Percentiles rank a stretch among this genome's conserved stretches.
phyloP scores from a whole-genome alignment of 2,797 vertebrate genomes.

The Sebastes wilsoni region DNA sequence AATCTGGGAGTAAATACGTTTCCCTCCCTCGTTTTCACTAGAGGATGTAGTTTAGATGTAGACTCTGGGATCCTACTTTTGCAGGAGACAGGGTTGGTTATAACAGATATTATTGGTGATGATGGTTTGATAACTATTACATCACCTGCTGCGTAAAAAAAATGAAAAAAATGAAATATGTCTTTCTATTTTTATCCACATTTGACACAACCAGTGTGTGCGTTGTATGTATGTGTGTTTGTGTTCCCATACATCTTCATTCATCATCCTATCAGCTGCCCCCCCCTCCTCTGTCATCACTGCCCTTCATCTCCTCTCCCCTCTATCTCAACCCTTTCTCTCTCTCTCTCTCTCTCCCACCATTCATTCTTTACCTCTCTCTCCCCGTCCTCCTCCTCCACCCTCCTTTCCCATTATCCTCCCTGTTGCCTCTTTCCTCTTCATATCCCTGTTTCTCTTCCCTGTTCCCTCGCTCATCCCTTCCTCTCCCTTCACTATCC shows the following conservation, averaged over 20 bases:
- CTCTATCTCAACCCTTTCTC: not conserved
- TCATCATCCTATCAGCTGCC: constrained; percentile 41
- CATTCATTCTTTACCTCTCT: not conserved
- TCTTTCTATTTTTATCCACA: not conserved
- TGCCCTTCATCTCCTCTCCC: not conserved
- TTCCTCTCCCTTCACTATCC: not conserved
- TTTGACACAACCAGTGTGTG: not conserved
- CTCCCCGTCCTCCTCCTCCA: not conserved
- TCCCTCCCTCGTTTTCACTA: too few relatives aligned
- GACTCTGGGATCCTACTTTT: too few relatives aligned
- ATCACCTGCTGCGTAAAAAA: not conserved
- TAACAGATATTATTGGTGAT: not conserved
- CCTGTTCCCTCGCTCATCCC: not conserved
- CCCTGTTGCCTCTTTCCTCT: constrained; percentile 27
- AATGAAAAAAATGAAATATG: too few relatives aligned
- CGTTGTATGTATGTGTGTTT: constrained; percentile 12
- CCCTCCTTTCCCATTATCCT: constrained; percentile 7
- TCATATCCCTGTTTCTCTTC: constrained; percentile 8
- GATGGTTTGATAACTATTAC: not conserved
- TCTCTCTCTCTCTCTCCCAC: not conserved
- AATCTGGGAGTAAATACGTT: too few relatives aligned
- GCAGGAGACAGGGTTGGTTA: too few relatives aligned
- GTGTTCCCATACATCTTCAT: constrained; percentile 60
- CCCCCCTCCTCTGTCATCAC: not conserved
- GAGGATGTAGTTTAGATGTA: too few relatives aligned